Evolutionary conservation across 2,113 vertebrate species (phyloP), one percentile per base, ranked within the genome.

Genomic region (Lagopus muta): DNA sequence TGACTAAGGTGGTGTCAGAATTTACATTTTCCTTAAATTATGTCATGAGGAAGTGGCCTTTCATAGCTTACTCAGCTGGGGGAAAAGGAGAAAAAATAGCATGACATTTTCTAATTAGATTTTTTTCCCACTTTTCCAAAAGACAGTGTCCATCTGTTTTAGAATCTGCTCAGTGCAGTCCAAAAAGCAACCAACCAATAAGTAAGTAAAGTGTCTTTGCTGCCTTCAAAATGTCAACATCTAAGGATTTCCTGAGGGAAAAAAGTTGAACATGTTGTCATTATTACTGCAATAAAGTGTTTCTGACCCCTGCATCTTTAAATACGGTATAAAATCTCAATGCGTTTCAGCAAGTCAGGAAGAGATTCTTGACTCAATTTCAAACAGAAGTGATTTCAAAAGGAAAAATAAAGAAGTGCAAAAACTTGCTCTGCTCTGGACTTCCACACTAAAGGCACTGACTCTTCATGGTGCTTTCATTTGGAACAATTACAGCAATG

Each of bases 91-190:
- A 96, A 95, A 95, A 79, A 97, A 92, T 96, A 96, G 82, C 86
- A 93, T 88, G 90, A 93, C 90, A 97, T 97, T 96, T 97, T 94
- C 95, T 97, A 96, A 97, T 94, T 96, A 91, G 94, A 96, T 96
- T 88, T 97, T 97, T 96, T 95, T 67, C 84, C 88, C 85, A 95
- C 47, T 93, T 88, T 88, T 92, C 77, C 60, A 74, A 90, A 97
- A 97, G 95, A 96, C 95, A 95, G 82, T 95, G 91, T 97, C 97
- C 97, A 97, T 98, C 97, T 97, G 96, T 96, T 97, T 91, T 64
- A 97, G 96, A 96, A 97, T 97, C 97, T 97, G 97, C 78, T 97
- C 94, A 88, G 11, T 91, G 95, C 93, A 94, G 88, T 95, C 27
- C 25, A 28, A 54, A 54, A 28, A 28, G 9, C 45, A 45, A 18